These are phyloP conservation scores for Garrulus glandarius DNA, from an alignment of 2,797 vertebrate genomes.

Conservation along the genomic window DNA sequence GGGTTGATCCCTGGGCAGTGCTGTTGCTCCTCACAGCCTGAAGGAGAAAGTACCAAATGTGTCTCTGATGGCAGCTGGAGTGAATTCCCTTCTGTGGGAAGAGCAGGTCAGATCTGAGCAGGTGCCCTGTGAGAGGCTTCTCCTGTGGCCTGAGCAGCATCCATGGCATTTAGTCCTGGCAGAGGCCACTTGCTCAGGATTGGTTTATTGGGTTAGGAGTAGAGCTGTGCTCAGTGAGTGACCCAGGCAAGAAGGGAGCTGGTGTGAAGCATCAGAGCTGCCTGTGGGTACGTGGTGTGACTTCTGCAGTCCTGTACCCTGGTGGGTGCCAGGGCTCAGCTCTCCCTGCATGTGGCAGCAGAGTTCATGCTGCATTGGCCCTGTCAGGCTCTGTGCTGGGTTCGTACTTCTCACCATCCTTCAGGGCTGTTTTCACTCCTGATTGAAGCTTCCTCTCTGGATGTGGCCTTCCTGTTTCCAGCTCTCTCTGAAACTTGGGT, in stretches of 20 bases:
- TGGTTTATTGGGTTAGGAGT: background rate
- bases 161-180: background rate
- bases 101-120: background rate
- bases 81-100: background rate
- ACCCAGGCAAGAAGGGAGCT: background rate
- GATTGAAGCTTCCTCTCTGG: background rate
- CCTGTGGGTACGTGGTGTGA: background rate
- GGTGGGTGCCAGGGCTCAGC: background rate
- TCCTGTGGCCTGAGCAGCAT: background rate
- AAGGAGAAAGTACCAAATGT: background rate
- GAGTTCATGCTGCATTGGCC: background rate
- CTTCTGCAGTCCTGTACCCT: background rate
- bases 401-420: rapidly evolving
- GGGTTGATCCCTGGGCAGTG: background rate
- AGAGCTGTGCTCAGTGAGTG: background rate
- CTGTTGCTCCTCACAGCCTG: background rate
- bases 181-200: background rate
- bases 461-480: background rate
- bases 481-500: background rate
- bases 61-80: background rate
- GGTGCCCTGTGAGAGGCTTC: background rate
- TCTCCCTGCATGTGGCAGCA: background rate
- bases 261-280: background rate
- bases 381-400: background rate
- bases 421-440: background rate